A percentile compares a stretch with the other conserved stretches of the same genome.
Evolutionary conservation across 2,888 invertebrate species (phyloP).

Genomic region (Sarcophaga caerulescens): DNA sequence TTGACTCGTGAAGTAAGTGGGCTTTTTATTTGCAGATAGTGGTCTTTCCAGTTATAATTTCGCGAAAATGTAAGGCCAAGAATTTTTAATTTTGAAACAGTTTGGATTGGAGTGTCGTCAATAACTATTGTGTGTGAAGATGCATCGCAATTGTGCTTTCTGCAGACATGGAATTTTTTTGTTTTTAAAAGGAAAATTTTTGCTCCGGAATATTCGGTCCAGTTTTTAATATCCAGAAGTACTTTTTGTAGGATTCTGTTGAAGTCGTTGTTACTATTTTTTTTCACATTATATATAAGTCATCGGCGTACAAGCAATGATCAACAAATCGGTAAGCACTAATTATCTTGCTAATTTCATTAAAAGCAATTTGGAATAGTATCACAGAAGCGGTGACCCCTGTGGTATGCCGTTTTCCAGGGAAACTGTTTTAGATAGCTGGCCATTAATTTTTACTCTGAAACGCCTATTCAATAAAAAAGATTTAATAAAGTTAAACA

Average conservation of each 20-base stretch:
- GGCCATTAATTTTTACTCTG: constrained; percentile 16
- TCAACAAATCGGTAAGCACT: constrained; percentile 21
- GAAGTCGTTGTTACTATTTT: neutral
- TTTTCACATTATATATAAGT: constrained; percentile 53
- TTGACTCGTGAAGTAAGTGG: too few species aligned
- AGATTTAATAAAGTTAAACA: constrained; percentile 35
- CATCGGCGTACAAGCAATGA: constrained; percentile 62
- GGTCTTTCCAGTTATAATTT: too few species aligned
- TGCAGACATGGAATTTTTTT: neutral
- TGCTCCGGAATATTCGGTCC: too few species aligned
- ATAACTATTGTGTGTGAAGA: too few species aligned
- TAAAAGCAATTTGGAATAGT: too few species aligned
- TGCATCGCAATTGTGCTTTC: too few species aligned
- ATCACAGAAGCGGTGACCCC: constrained; percentile 47
- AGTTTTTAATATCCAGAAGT: neutral
- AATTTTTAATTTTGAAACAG: too few species aligned
- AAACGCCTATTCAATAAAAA: constrained; percentile 29
- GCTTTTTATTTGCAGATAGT: too few species aligned
- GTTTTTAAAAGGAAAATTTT: too few species aligned
- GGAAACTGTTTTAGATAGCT: neutral
- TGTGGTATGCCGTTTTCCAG: constrained; percentile 52
- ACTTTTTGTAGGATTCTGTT: neutral
- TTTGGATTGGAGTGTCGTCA: too few species aligned
- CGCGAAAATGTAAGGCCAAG: too few species aligned
- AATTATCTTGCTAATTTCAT: too few species aligned